Evolutionary conservation across 2,888 invertebrate genomes (phyloP).

Genomic region (Tetheella fluctuosa): DNA sequence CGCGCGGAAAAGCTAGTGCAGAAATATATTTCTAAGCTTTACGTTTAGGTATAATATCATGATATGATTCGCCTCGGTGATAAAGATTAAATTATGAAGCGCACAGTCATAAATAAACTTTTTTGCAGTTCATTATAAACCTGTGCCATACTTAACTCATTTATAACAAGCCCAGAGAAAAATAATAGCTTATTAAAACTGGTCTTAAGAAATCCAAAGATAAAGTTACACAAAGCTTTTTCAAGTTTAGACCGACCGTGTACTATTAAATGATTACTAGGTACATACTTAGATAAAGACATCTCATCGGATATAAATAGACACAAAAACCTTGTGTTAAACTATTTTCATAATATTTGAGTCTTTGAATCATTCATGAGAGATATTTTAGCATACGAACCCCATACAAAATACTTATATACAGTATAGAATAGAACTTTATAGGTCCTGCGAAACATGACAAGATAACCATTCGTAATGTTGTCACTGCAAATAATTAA

Average conservation of each 20-base stretch:
- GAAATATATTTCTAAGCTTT: neutral
- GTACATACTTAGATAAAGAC: neutral
- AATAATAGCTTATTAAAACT: neutral
- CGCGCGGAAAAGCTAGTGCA: no score
- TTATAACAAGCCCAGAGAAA: neutral
- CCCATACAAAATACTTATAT: neutral
- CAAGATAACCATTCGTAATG: neutral
- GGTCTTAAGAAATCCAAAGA: neutral
- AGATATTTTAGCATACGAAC: neutral
- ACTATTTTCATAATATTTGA: neutral
- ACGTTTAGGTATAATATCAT: neutral
- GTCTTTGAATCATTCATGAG: no score
- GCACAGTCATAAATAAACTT: neutral
- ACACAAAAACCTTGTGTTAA: no score
- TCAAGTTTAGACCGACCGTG: neutral
- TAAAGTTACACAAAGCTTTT: constrained; percentile 4
- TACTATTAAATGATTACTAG: neutral
- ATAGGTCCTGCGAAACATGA: neutral
- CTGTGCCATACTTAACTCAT: neutral
- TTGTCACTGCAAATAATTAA: constrained; percentile 9
- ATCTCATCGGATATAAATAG: no score
- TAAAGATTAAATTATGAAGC: neutral
- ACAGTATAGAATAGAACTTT: no score
- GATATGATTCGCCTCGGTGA: neutral
- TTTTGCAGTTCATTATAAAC: neutral